Evolutionary conservation across 92 coral and sea anemone species (phyloP).

Genomic region (Meandrina meandrites): DNA sequence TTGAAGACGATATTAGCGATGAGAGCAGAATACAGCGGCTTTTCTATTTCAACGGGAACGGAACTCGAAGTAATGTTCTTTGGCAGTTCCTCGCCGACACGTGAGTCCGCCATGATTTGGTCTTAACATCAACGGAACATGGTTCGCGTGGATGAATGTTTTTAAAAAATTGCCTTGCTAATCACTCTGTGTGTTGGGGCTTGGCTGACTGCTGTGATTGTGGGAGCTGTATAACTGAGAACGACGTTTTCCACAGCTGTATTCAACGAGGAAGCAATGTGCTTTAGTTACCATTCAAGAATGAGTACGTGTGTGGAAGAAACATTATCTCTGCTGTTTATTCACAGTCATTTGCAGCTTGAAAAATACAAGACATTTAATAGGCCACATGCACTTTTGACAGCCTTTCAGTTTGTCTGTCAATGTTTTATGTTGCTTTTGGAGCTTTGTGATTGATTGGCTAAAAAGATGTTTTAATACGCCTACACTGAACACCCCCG

Average conservation of each 20-base stretch:
- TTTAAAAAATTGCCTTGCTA: not conserved
- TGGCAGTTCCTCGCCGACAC: too few relatives aligned
- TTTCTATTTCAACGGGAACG: not conserved
- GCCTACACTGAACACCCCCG: not conserved
- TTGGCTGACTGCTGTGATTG: not conserved
- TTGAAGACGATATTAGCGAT: not conserved
- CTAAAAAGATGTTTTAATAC: not conserved
- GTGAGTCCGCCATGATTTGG: not conserved
- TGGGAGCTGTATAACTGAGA: not conserved
- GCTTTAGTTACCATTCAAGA: not conserved
- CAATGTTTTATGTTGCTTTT: too few relatives aligned
- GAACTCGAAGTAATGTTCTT: not conserved
- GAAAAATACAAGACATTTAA: not conserved
- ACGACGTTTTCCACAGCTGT: not conserved
- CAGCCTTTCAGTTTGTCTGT: too few relatives aligned
- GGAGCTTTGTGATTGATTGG: not conserved
- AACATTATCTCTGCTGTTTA: not conserved
- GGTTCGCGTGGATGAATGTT: not conserved
- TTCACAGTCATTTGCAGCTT: not conserved
- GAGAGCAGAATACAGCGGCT: conserved; percentile 10
- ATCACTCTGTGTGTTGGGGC: not conserved
- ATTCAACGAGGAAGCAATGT: not conserved
- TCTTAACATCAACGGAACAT: not conserved
- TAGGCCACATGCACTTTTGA: not conserved
- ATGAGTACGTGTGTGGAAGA: not conserved